Evolutionary conservation across 2,113 vertebrate species (phyloP).

Genomic region (Anolis sagrei): DNA sequence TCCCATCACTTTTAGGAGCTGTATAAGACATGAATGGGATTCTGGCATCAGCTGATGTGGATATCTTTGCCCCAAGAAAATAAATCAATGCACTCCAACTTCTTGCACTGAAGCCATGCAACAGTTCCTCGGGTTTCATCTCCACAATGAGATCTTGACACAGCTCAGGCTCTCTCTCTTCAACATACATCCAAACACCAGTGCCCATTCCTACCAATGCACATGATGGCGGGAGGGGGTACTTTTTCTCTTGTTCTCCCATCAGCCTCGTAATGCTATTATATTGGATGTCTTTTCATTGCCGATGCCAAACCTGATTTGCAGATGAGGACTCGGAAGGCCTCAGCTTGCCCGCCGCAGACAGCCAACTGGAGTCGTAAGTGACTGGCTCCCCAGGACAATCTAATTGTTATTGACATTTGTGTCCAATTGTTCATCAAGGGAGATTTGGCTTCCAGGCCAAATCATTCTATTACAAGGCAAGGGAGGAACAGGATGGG

Average conservation of each 20-base stretch:
- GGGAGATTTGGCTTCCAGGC: conserved; percentile 73
- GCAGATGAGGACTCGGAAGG: conserved; percentile 69
- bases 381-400: conserved; percentile 81
- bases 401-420: conserved; percentile 88
- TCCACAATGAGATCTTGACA: conserved; percentile 54
- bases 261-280: conserved; percentile 75
- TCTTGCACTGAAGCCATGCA: background rate
- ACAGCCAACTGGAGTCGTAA: conserved; percentile 79
- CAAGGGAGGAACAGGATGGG: background rate
- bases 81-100: background rate
- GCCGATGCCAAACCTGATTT: conserved; percentile 83
- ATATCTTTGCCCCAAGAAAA: background rate
- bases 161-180: background rate
- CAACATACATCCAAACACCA: background rate
- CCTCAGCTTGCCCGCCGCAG: conserved; percentile 72
- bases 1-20: no score
- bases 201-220: background rate
- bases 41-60: no score
- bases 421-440: conserved; percentile 84
- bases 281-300: conserved; percentile 83
- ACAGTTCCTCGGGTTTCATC: conserved; percentile 13
- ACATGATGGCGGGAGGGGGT: background rate
- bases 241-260: conserved; percentile 66
- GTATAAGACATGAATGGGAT: no score
- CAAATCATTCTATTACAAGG: conserved; percentile 75